These are phyloP conservation scores for Ispidina picta DNA, from an alignment of 2,797 vertebrate species.

Conservation along the genomic window DNA sequence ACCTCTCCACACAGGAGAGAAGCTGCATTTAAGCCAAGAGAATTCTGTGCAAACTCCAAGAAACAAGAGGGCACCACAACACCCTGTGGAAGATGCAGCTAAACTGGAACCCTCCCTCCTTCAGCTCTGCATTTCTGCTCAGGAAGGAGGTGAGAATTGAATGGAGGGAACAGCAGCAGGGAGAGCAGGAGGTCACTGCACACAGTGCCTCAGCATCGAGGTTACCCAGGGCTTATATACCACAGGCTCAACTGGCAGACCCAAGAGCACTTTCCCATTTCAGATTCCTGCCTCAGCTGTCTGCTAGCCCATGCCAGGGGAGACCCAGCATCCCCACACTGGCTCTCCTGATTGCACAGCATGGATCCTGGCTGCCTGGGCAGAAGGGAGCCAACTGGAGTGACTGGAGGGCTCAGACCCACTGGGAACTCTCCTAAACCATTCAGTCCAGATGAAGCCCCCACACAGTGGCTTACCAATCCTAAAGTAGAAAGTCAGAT, in stretches of 20 bases:
- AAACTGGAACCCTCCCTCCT: not conserved
- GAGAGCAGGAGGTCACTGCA: not conserved
- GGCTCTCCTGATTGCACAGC: fast-evolving
- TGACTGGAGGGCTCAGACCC: fast-evolving
- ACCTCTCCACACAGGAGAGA: not conserved
- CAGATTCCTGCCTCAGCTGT: not conserved
- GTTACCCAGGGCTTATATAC: not conserved
- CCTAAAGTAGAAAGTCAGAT: not conserved
- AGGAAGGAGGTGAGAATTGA: not conserved
- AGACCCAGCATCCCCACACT: not conserved
- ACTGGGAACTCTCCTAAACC: not conserved
- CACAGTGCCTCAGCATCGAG: not conserved
- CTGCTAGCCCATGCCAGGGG: not conserved
- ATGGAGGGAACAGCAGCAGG: fast-evolving
- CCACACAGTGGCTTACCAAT: not conserved
- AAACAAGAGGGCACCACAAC: not conserved
- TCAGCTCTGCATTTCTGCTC: not conserved
- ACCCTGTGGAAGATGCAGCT: not conserved
- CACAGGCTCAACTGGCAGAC: not conserved
- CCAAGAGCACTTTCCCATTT: not conserved
- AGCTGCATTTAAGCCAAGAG: not conserved
- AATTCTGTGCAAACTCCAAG: not conserved
- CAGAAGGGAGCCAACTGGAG: not conserved
- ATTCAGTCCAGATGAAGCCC: not conserved
- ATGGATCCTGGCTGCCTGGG: not conserved